Base-by-base conservation (phyloP, 2,797 vertebrate species). In the Gambelia wislizenii region DNA sequence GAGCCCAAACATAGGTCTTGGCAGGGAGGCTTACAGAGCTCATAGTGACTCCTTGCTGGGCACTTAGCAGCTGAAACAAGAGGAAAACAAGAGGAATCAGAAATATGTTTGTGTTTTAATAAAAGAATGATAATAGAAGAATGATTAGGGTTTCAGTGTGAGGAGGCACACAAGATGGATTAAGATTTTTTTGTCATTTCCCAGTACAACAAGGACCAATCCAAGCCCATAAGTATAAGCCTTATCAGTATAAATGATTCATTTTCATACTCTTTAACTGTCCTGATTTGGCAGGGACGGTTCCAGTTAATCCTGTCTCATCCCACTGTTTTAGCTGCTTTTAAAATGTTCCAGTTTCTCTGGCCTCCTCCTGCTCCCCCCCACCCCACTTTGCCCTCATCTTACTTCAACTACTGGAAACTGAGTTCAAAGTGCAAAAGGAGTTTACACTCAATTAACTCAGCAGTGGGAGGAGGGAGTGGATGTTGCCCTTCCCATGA, bases 31-130 rank as follows among this genome's bases (percentile, higher is more conserved):
- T 85, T 90, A 56, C 93, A 95, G 9, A 85, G 90, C 59, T 89
- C 91, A 61, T 90, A 93, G 88, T 91, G 30, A 76, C 94, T 96
- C 82, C 94, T 92, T n/a, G 90, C 72, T 13, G 86, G 94, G 70
- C 93, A 95, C 0, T 39, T 27, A 1, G 61, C 59, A 87, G 47
- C 85, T 87, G 30, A 5, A 44, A 16, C 30, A 59, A 49, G 9
- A 79, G 1, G 30, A 20, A 67, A 20, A 13, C 6, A 20, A 25
- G 1, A 10, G 14, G n/a, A 54, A 79, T 59, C n/a, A n/a, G 61
- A 59, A 27, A 78, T 18, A 33, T 3, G 39, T 44, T 64, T 12
- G 9, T 36, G 0, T 61, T 76, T 44, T 33, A 33, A 59, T 44
- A 54, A n/a, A 25, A 22, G n/a, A n/a, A n/a, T n/a, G n/a, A 52